Conservation (phyloP, 2,888 invertebrate species). For the Phaonia tiefii region DNA sequence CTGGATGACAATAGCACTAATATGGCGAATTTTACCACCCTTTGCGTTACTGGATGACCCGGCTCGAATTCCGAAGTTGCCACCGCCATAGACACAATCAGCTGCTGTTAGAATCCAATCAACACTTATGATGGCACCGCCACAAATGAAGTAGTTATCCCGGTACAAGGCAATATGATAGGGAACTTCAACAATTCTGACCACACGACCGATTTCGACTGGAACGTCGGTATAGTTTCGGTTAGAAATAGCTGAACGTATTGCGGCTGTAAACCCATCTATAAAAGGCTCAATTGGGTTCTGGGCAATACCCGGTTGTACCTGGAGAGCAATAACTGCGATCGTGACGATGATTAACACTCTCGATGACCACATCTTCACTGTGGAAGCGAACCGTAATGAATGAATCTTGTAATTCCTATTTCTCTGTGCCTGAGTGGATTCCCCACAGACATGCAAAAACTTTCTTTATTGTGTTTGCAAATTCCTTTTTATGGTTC, state of each 20-base stretch:
- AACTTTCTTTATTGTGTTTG: no score
- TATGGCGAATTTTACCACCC: neutral
- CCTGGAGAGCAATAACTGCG: neutral
- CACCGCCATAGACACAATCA: slow-evolving; percentile 23
- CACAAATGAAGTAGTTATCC: slow-evolving; percentile 4
- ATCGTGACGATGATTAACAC: neutral
- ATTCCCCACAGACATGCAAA: no score
- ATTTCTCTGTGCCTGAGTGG: neutral
- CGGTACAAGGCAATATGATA: neutral
- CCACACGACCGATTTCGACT: slow-evolving; percentile 12
- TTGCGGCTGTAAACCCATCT: neutral
- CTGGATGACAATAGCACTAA: neutral
- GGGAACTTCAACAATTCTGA: slow-evolving; percentile 14
- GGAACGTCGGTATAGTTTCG: slow-evolving; percentile 10
- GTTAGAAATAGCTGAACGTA: neutral
- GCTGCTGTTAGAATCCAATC: slow-evolving; percentile 45
- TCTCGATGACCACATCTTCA: slow-evolving; percentile 35
- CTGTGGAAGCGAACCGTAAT: neutral
- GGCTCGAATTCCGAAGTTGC: slow-evolving; percentile 16
- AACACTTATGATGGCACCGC: slow-evolving; percentile 32
- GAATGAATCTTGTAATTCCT: neutral
- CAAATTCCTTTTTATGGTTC: no score
- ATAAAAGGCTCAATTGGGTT: neutral
- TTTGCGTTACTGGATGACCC: slow-evolving; percentile 10
- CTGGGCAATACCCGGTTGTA: neutral